Conservation (phyloP, 2,888 invertebrate genomes). For the Hoplodrina ambigua region DNA sequence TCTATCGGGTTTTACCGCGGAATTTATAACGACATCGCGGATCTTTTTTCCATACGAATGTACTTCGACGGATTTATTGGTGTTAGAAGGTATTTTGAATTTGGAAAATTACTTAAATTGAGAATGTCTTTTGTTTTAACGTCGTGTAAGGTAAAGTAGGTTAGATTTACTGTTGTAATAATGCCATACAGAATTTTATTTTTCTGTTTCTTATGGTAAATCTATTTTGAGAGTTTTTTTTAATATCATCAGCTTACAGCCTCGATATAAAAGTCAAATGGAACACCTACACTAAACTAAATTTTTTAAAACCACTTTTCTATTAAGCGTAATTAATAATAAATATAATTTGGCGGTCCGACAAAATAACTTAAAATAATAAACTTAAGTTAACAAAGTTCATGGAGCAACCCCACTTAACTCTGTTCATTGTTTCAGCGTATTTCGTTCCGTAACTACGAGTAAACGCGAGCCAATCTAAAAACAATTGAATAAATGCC, state of each 20-base stretch:
- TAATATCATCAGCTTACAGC: too few species aligned
- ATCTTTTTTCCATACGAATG: conserved; percentile 87
- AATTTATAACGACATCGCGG: conserved; percentile 82
- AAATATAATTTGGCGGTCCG: neutral
- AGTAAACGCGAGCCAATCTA: conserved; percentile 36
- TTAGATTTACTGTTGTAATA: neutral
- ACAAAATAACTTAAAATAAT: neutral
- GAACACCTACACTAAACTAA: too few species aligned
- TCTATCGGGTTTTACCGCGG: conserved; percentile 85
- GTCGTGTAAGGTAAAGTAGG: neutral
- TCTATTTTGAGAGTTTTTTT: neutral
- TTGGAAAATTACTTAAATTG: conserved; percentile 46
- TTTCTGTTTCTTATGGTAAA: neutral
- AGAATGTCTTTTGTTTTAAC: conserved; percentile 31
- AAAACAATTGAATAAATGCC: conserved; percentile 53
- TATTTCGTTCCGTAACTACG: conserved; percentile 18
- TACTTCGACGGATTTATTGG: conserved; percentile 78
- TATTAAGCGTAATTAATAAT: too few species aligned
- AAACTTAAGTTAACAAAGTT: conserved; percentile 13
- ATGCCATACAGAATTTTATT: neutral
- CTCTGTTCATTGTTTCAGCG: conserved; percentile 20
- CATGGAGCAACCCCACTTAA: conserved; percentile 12
- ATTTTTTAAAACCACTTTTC: too few species aligned
- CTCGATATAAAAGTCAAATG: too few species aligned
- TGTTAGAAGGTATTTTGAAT: conserved; percentile 67